Percentiles rank a stretch among this genome's conserved stretches.
phyloP scores from a whole-genome alignment of 2,797 vertebrate genomes.

The Moxostoma hubbsi region DNA sequence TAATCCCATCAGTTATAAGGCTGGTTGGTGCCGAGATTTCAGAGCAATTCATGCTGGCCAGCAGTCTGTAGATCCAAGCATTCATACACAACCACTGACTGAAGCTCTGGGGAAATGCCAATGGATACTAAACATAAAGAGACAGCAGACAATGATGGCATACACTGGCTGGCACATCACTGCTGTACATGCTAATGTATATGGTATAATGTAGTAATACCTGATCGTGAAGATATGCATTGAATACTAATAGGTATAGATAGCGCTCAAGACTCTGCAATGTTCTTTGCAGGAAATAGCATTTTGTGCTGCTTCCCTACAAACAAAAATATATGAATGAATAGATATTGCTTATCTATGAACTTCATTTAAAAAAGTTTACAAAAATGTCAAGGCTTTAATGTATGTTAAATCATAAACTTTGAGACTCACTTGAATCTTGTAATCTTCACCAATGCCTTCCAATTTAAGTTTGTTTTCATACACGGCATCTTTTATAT shows the following conservation, averaged over 20 bases:
- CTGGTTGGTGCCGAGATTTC: slow-evolving; percentile 71
- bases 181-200: background rate
- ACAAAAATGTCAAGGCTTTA: too few relatives aligned
- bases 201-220: slow-evolving; percentile 61
- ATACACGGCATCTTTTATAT: slow-evolving; percentile 81
- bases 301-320: slow-evolving; percentile 64
- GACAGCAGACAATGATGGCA: background rate
- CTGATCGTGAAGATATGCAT: slow-evolving; percentile 87
- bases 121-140: slow-evolving; percentile 74
- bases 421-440: slow-evolving; percentile 75
- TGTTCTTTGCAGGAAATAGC: slow-evolving; percentile 75
- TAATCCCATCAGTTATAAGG: slow-evolving; percentile 72
- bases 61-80: slow-evolving; percentile 83
- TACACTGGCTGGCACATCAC: background rate
- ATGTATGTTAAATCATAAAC: background rate
- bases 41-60: slow-evolving; percentile 67
- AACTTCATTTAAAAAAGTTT: slow-evolving; percentile 12
- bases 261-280: slow-evolving; percentile 81
- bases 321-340: background rate
- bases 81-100: slow-evolving; percentile 86
- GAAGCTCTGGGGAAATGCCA: slow-evolving; percentile 86
- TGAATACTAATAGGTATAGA: slow-evolving; percentile 83
- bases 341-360: background rate
- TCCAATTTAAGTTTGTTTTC: slow-evolving; percentile 81
- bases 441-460: slow-evolving; percentile 69